phyloP scores from a whole-genome alignment of 2,888 invertebrate genomes.

The Deilephila porcellus region DNA sequence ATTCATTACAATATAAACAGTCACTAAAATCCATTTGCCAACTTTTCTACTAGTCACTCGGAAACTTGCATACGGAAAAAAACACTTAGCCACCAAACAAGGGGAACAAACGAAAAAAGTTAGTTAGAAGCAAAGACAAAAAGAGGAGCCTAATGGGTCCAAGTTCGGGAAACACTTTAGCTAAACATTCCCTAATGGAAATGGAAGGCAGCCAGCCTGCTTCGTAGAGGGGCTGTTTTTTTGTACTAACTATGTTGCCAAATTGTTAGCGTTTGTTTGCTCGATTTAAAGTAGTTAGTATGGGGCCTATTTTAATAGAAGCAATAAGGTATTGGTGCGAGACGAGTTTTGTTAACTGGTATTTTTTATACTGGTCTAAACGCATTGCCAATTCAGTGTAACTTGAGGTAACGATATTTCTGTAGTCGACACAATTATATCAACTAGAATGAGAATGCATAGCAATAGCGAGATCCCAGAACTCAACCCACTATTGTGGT shows the following conservation, averaged over 20 bases:
- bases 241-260: slow-evolving; percentile 70
- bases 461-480: too few relatives aligned
- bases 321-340: neutral
- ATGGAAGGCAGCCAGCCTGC: slow-evolving; percentile 78
- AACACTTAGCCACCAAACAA: slow-evolving; percentile 68
- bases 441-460: too few relatives aligned
- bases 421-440: too few relatives aligned
- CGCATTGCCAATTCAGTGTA: too few relatives aligned
- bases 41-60: slow-evolving; percentile 40
- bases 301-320: neutral
- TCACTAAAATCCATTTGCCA: slow-evolving; percentile 32
- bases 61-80: slow-evolving; percentile 62
- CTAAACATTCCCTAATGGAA: slow-evolving; percentile 84
- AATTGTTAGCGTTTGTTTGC: slow-evolving; percentile 51
- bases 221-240: slow-evolving; percentile 68
- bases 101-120: slow-evolving; percentile 67
- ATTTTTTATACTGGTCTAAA: neutral
- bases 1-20: slow-evolving; percentile 13
- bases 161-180: slow-evolving; percentile 82
- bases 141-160: slow-evolving; percentile 76
- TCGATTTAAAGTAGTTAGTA: slow-evolving; percentile 8
- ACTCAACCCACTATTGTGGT: too few relatives aligned
- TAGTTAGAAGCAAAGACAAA: slow-evolving; percentile 76
- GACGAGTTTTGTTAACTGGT: neutral
- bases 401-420: too few relatives aligned